These are phyloP conservation scores for Rhimphoctona megacephalus DNA, from an alignment of 2,888 invertebrate species.

Conservation along the genomic window DNA sequence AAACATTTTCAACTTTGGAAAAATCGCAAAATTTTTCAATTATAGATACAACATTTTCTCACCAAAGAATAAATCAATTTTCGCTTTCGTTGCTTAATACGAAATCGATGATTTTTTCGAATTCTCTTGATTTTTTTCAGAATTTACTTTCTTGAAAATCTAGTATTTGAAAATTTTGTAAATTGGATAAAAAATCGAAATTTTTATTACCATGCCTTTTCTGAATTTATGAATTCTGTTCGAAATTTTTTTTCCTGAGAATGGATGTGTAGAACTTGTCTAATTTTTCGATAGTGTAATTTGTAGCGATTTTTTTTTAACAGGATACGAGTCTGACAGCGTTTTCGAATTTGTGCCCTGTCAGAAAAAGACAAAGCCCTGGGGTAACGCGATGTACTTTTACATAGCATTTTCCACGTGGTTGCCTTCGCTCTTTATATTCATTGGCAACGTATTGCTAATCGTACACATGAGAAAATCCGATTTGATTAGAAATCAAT, in stretches of 20 bases:
- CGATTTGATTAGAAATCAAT: conserved; percentile 74
- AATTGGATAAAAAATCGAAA: too few relatives aligned
- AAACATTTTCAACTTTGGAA: too few relatives aligned
- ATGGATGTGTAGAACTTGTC: background rate
- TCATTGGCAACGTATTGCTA: conserved; percentile 81
- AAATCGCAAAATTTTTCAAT: too few relatives aligned
- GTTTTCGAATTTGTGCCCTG: conserved; percentile 82
- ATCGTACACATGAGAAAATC: conserved; percentile 78
- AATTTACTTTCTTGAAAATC: too few relatives aligned
- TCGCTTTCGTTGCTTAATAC: too few relatives aligned
- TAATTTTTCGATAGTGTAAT: conserved; percentile 1
- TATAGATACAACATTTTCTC: too few relatives aligned
- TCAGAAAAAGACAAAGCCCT: conserved; percentile 77
- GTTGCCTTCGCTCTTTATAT: conserved; percentile 82
- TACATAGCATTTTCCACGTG: conserved; percentile 83
- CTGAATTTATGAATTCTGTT: too few relatives aligned
- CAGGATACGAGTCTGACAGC: conserved; percentile 84
- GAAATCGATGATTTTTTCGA: background rate
- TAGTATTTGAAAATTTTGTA: too few relatives aligned
- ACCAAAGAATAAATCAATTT: too few relatives aligned
- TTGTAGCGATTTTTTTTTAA: conserved; percentile 8
- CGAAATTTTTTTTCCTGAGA: background rate
- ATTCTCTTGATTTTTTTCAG: too few relatives aligned
- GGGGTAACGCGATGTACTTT: conserved; percentile 80
- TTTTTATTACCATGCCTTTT: too few relatives aligned